Evolutionary conservation across 2,888 invertebrate genomes (phyloP), one percentile per base, ranked within the genome.

Genomic region (Nomada ruficornis): DNA sequence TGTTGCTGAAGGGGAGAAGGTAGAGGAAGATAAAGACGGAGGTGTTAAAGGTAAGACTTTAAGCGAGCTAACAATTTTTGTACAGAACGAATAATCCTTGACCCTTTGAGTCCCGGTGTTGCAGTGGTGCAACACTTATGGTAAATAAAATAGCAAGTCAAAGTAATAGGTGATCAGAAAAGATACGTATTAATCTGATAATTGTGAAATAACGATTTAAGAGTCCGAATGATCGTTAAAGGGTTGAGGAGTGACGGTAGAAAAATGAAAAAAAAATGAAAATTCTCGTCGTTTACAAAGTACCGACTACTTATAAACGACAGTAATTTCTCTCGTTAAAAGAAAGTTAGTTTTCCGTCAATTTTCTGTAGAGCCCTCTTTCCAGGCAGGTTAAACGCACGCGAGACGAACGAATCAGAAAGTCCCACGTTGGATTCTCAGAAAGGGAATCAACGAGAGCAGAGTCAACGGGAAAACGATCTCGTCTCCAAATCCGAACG

Each of bases 371-470:
- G 76, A 85, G 77, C 82, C 63, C 71, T 78, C 50, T 83, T 83
- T 88, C 81, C 77, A 88, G 88, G 81, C 64, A 86, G 76, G 71
- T 82, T 86, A 86, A 57, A 81, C 50, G 76, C 72, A 62, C 65
- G 29, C 67, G 60, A 74, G 57, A 59, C 62, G 11, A 75, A 60
- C 2, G 80, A 86, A 44, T 54, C 77, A 47, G 82, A 71, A 68
- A 78, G 63, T 62, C 20, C 80, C n/a, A 26, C 79, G 18, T 55
- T 47, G 72, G 84, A 81, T 47, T 74, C 85, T n/a, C 80, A 54
- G 23, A 82, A 68, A 20, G 55, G 69, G 2, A 15, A 47, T 59
- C 72, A 18, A 9, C 57, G 29, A 15, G 26, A 13, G 5, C 52
- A 54, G 13, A 67, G 44, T 23, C 77, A 36, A 2, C 52, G 54